Percentiles rank a stretch among this genome's conserved stretches.
phyloP scores from a whole-genome alignment of 2,888 invertebrate genomes.

The Macrophya annulata region DNA sequence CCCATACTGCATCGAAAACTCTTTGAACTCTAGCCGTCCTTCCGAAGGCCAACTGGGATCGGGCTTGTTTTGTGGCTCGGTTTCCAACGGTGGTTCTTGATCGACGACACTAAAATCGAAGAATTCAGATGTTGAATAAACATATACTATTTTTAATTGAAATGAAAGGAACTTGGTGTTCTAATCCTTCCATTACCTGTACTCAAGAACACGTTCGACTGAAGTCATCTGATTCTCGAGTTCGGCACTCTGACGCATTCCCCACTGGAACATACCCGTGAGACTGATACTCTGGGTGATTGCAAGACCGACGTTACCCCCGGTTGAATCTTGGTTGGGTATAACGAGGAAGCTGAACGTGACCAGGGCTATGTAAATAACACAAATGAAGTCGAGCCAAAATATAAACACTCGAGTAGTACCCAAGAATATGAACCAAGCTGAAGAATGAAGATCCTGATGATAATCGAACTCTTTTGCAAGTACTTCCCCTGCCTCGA shows the following conservation, averaged over 20 bases:
- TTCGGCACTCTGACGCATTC: slow-evolving; percentile 95
- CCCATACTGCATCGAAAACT: slow-evolving; percentile 88
- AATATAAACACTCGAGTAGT: slow-evolving; percentile 96
- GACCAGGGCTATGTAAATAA: slow-evolving; percentile 92
- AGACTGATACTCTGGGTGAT: slow-evolving; percentile 91
- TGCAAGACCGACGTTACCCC: slow-evolving; percentile 88
- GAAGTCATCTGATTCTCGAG: slow-evolving; percentile 94
- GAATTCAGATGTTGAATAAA: neutral
- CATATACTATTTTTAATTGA: neutral
- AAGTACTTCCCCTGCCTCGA: slow-evolving; percentile 90
- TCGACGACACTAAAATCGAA: slow-evolving; percentile 81
- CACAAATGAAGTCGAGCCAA: slow-evolving; percentile 94
- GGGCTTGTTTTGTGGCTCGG: slow-evolving; percentile 84
- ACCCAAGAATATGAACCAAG: slow-evolving; percentile 95
- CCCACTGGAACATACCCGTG: slow-evolving; percentile 93
- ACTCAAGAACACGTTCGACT: slow-evolving; percentile 90
- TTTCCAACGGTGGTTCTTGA: slow-evolving; percentile 86
- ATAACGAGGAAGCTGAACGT: slow-evolving; percentile 91
- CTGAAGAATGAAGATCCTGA: slow-evolving; percentile 93
- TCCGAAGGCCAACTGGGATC: slow-evolving; percentile 87
- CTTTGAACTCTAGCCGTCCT: slow-evolving; percentile 86
- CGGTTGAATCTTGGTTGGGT: slow-evolving; percentile 65
- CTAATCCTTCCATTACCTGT: slow-evolving; percentile 72
- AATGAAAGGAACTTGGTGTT: no score
- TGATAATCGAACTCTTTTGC: slow-evolving; percentile 90